Base-by-base conservation (phyloP, 2,888 invertebrate species). In the Bellardia pandia region DNA sequence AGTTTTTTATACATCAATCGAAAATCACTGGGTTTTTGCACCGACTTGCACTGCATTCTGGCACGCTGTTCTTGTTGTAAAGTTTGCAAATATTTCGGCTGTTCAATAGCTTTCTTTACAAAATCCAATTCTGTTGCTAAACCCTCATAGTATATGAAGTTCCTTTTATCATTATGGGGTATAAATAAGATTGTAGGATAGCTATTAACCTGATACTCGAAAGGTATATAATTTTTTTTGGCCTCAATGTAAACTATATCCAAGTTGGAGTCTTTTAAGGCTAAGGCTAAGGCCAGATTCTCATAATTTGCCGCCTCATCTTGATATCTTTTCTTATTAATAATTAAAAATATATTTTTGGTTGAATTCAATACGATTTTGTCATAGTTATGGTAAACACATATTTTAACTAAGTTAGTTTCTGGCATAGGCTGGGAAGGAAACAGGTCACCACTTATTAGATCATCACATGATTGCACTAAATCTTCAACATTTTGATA, bases 211-310 rank as follows among this genome's bases (percentile, higher is more conserved):
- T n/a, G 14, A 16, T 88, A 90, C 51, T 89, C 85, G 45, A 89
- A 87, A 2, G 89, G 89, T 3, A 87, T 56, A 53, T 81, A 37
- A 58, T 88, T 88, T 5, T 23, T 45, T 23, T 86, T 82, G 9
- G 86, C 64, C 42, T 90, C 86, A 84, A 90, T 89, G 66, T 88
- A 89, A 5, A 84, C 85, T 37, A 91, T 75, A 6, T 82, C 78
- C 8, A 91, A 58, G 37, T 85, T 72, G 30, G 89, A 89, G 14
- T 90, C 82, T 16, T 86, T 84, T 7, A 89, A 62, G 14, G 58
- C 58, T 7, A 89, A 62, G 14, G 58, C 58, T 1, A 84, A 51
- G 0, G 83, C 89, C 8, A 88, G 48, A 45, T 80, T 60, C 9
- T 86, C 74, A 23, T 80, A 75, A 40, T 72, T 58, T 9, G 23